Conservation (phyloP, 2,888 invertebrate genomes). For the Trissolcus brochymenae region DNA sequence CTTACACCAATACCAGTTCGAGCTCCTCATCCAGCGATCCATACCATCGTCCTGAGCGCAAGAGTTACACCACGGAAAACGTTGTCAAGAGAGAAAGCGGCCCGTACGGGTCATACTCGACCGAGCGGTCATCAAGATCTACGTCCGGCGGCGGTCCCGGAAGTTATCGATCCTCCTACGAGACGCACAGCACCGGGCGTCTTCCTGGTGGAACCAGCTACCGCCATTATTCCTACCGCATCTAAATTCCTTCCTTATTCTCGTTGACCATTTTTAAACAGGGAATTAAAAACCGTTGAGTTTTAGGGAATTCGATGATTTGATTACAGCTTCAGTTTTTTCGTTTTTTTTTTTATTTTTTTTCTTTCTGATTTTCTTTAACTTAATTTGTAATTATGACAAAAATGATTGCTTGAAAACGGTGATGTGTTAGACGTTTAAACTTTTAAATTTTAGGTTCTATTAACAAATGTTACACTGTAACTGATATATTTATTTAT, state of each 20-base stretch:
- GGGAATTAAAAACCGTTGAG: too few species aligned
- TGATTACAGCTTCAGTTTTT: not conserved
- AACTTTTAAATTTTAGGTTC: too few species aligned
- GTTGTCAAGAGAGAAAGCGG: constrained; percentile 82
- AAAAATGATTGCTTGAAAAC: too few species aligned
- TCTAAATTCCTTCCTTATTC: constrained; percentile 78
- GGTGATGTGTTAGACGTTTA: too few species aligned
- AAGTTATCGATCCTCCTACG: constrained; percentile 87
- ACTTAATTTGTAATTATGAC: too few species aligned
- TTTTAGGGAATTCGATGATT: too few species aligned
- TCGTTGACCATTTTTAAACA: too few species aligned
- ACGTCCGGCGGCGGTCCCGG: constrained; percentile 85
- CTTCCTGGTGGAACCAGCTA: constrained; percentile 89
- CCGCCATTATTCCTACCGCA: constrained; percentile 92
- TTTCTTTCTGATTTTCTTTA: too few species aligned
- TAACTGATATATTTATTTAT: too few species aligned
- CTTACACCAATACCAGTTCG: constrained; percentile 82
- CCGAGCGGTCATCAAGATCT: constrained; percentile 82
- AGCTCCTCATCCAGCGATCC: constrained; percentile 78
- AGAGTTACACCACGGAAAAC: constrained; percentile 84
- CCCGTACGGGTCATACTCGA: constrained; percentile 85
- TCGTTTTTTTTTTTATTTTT: constrained; percentile 1
- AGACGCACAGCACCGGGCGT: constrained; percentile 86
- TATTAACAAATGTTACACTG: too few species aligned
- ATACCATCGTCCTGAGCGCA: constrained; percentile 81